Conservation (phyloP, 2,888 invertebrate genomes). For the Agonopterix subpropinquella region DNA sequence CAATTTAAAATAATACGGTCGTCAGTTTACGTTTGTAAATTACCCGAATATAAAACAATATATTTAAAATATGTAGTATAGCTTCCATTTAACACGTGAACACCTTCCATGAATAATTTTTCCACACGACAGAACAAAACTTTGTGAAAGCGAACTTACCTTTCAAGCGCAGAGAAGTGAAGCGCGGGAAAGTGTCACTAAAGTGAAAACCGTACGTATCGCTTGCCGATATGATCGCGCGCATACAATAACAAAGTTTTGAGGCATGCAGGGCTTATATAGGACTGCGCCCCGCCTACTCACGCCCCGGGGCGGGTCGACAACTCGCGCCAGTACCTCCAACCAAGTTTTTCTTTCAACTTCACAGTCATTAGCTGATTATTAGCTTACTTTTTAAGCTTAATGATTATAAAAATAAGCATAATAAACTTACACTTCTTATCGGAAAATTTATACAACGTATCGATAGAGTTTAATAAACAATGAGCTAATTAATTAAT, state of each 20-base stretch:
- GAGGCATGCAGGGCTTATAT: slow-evolving; percentile 62
- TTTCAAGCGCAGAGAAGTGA: not conserved
- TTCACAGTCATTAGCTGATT: no score
- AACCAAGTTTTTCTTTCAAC: no score
- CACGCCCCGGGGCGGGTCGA: slow-evolving; percentile 53
- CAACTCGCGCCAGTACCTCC: slow-evolving; percentile 8
- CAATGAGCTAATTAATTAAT: no score
- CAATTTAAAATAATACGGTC: no score
- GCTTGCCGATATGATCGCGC: slow-evolving; percentile 50
- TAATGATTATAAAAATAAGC: no score
- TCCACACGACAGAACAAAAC: slow-evolving; percentile 15
- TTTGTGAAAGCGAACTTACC: slow-evolving; percentile 10
- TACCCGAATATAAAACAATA: no score
- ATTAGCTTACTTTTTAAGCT: no score
- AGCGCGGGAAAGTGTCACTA: slow-evolving; percentile 13
- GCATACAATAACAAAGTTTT: slow-evolving; percentile 65
- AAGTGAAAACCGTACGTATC: slow-evolving; percentile 13
- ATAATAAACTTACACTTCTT: no score
- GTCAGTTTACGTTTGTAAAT: no score
- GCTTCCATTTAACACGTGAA: not conserved
- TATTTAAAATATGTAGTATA: no score
- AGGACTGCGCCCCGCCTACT: slow-evolving; percentile 61
- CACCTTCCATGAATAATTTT: slow-evolving; percentile 10
- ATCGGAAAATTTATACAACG: no score
- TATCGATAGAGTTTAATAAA: no score